Base-by-base conservation (phyloP, 2,797 vertebrate species). In the Myripristis murdjan region DNA sequence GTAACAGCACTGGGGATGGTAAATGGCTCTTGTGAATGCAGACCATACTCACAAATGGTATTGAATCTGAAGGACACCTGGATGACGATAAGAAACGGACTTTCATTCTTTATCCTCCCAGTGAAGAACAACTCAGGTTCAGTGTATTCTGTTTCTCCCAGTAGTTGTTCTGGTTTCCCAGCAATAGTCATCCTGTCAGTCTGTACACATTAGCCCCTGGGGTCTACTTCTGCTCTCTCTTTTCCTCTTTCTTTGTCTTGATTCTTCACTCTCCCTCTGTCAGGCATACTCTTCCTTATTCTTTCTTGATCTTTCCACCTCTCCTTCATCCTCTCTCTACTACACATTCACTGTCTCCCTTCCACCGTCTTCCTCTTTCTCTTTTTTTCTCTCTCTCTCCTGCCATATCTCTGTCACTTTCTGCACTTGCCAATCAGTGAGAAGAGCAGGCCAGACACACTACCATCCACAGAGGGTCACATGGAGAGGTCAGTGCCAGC, bases 341-440 rank as follows among this genome's bases (percentile, higher is more conserved):
- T 28, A 53, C 47, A 68, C 44, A 28, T 44, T 52, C 43, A 58
- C 41, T 65, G 16, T 52, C 39, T 47, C 14, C n/a, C n/a, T n/a
- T n/a, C n/a, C n/a, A n/a, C n/a, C n/a, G n/a, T 24, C 33, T 28
- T 9, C 6, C 11, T 12, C 22, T 48, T 44, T 33, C 59, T 31
- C 7, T 54, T 56, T 59, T 39, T 49, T 51, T 5, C 10, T 48
- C 12, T 22, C 16, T 24, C 41, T 16, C 52, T 52, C 64, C 24
- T 22, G 37, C 52, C 23, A 48, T 47, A 33, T 63, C 47, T 39
- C 4, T 41, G 22, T 61, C 57, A 55, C 35, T 62, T 39, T 47
- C 23, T 75, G 67, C 62, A 67, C 73, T 77, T 89, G 86, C 89
- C 89, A 87, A 57, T 91, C 88, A 88, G 64, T 69, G 56, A 51